phyloP scores from a whole-genome alignment of 2,113 vertebrate genomes.

The Leptobrachium ailaonicum region DNA sequence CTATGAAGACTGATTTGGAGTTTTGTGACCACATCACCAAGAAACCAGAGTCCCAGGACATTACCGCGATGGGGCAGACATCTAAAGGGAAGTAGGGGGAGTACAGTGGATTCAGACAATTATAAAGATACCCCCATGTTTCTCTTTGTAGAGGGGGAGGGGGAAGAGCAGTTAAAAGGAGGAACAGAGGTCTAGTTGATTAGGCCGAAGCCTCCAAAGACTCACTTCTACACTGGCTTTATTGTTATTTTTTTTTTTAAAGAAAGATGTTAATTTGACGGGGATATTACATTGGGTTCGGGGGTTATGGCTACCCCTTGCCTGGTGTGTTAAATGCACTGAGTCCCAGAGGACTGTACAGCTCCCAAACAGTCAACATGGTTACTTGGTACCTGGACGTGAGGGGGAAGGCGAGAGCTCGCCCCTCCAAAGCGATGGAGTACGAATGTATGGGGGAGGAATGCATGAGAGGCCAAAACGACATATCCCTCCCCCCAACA shows the following conservation, averaged over 20 bases:
- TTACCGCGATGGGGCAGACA: slow-evolving; percentile 3
- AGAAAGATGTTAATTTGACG: slow-evolving; percentile 18
- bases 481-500: slow-evolving; percentile 6
- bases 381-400: not conserved
- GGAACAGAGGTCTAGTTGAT: slow-evolving; percentile 31
- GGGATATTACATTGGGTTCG: slow-evolving; percentile 1
- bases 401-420: not conserved
- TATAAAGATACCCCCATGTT: slow-evolving; percentile 25
- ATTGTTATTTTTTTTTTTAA: slow-evolving; percentile 31
- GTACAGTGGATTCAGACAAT: not conserved
- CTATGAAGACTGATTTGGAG: not conserved
- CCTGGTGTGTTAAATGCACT: slow-evolving; percentile 33
- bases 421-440: slow-evolving; percentile 5
- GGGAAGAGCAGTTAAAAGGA: slow-evolving; percentile 17
- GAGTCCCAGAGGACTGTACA: slow-evolving; percentile 22
- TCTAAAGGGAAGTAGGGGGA: slow-evolving; percentile 27
- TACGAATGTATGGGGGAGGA: slow-evolving; percentile 27
- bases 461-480: slow-evolving; percentile 32
- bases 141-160: slow-evolving; percentile 35
- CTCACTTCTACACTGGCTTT: slow-evolving; percentile 46
- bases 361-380: slow-evolving; percentile 12
- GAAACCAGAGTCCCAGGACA: slow-evolving; percentile 22
- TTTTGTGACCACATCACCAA: slow-evolving; percentile 2
- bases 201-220: slow-evolving; percentile 39
- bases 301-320: not conserved